Evolutionary conservation across 2,113 vertebrate species (phyloP), one percentile per base, ranked within the genome.

Genomic region (Pseudorasbora parva): DNA sequence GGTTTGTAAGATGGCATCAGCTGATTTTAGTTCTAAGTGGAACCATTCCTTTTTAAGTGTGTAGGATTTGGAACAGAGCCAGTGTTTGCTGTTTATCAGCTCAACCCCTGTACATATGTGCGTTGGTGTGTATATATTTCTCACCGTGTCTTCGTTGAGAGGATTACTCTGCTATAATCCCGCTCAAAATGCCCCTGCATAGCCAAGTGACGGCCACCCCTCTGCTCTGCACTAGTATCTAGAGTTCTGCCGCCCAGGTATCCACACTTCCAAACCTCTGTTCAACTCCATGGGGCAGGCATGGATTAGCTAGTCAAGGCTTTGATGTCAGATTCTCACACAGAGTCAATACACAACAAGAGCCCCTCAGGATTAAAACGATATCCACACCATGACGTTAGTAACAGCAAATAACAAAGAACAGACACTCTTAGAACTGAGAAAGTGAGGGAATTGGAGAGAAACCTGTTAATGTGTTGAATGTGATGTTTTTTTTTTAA

Each of bases 81-180:
- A 82, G 45, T 73, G 1, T 37, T 73, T 37, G 79, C 86, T 89
- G 85, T 91, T 90, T 91, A 87, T 91, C 91, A 88, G 72, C 83
- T 84, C 87, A 91, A 90, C 90, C 86, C 64, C 75, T 64, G 69
- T 82, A 60, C 15, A 37, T 12, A 23, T 66, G 86, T 82, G 82
- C 54, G 78, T 85, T 74, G 75, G 87, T 82, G 84, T 73, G 85
- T 85, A 69, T 30, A 33, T 14, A 62, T 88, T 81, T 82, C 88
- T 88, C 64, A 41, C 64, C 8, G 0, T 4, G 8, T 41, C 64
- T 68, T 82, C 56, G 12, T 69, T 68, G 88, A 91, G 88, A 27
- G 87, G 91, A 93, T 93, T 92, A 92, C 83, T 89, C 86, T 89
- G 83, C 90, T 90, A 87, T 91, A 92, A 93, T 92, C 90, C 91